Base-by-base conservation (phyloP, 2,797 vertebrate genomes). In the Bradypodion ventrale region DNA sequence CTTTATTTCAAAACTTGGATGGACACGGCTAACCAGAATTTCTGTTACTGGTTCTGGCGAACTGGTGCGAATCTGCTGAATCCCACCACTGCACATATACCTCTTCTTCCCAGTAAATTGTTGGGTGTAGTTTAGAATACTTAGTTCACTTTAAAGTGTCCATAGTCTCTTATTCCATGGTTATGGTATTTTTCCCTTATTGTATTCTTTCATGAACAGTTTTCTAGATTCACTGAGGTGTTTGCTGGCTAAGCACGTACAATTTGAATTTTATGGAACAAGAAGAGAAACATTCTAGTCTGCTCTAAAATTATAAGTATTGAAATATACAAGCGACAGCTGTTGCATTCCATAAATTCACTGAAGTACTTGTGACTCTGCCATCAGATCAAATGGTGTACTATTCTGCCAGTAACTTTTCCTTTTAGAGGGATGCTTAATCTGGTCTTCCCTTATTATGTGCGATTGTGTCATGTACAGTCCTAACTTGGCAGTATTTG, bases 321-420 rank as follows among this genome's bases (percentile, higher is more conserved):
- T 75, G 66, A 56, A 1, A 46, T 23, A 29, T 78, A 60, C 69
- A 87, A 46, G 1, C 76, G 78, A 81, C 56, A 29, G 7, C 42
- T 49, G 78, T 7, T 84, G 69, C 52, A 13, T 87, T 92, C 78
- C 80, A 82, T 75, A 74, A 66, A 79, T 82, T 82, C 87, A 1
- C 56, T 25, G 74, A 2, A 15, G 13, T 7, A 27, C 13, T 65
- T 85, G 78, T 44, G 73, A 80, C 49, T 63, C 68, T 80, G 72
- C 75, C 56, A 76, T 74, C 78, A 91, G 40, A 5, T 49, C 40
- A 9, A 29, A 87, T 85, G 68, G 25, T 56, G 0, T 0, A 44
- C 10, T 80, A 0, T 59, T 83, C 35, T 32, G n/a, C 49, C 5
- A 77, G 29, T 80, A 75, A 42, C 46, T 56, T 3, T 0, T 27